Percentiles rank a stretch among this genome's conserved stretches.
Conservation (phyloP, 1,140 invertebrate genomes). For the Drosophila auraria region DNA sequence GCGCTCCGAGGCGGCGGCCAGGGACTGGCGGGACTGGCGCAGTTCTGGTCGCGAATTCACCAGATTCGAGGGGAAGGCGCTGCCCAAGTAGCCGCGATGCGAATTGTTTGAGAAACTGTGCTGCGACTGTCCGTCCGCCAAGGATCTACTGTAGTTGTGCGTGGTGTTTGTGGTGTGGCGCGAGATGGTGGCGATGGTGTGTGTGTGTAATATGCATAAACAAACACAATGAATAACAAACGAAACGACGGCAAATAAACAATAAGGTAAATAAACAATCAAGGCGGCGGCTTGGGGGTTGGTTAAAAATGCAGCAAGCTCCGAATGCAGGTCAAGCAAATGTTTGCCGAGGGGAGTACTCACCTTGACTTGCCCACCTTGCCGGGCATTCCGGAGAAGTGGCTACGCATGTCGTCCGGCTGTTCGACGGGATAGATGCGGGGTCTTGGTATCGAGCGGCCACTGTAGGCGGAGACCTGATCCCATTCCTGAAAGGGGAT, state of each 20-base stretch:
- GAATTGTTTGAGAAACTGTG: slow-evolving; percentile 94
- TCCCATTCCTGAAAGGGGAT: slow-evolving; percentile 91
- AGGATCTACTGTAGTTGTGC: slow-evolving; percentile 85
- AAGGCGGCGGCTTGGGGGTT: neutral
- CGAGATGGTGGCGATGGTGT: neutral
- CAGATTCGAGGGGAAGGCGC: slow-evolving; percentile 90
- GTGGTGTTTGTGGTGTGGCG: neutral
- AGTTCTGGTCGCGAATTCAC: slow-evolving; percentile 92
- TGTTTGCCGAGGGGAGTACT: slow-evolving; percentile 38
- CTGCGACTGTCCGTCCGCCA: slow-evolving; percentile 94
- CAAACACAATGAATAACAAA: slow-evolving; percentile 63
- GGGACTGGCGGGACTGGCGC: slow-evolving; percentile 92
- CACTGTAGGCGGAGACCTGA: slow-evolving; percentile 96
- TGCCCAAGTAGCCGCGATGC: slow-evolving; percentile 89
- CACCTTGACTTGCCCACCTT: slow-evolving; percentile 86
- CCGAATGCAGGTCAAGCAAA: slow-evolving; percentile 46
- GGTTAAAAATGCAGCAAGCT: slow-evolving; percentile 43
- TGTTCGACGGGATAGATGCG: slow-evolving; percentile 91
- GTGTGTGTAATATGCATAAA: slow-evolving; percentile 41
- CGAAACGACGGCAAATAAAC: slow-evolving; percentile 57
- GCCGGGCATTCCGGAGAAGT: slow-evolving; percentile 86
- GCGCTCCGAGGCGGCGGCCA: slow-evolving; percentile 91
- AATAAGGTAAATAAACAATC: slow-evolving; percentile 37
- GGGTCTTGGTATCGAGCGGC: slow-evolving; percentile 93
- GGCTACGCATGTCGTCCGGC: slow-evolving; percentile 89